Percentiles rank a stretch among this genome's conserved stretches.
Evolutionary conservation across 2,113 vertebrate genomes (phyloP).

Genomic region (Melanerpes formicivorus): DNA sequence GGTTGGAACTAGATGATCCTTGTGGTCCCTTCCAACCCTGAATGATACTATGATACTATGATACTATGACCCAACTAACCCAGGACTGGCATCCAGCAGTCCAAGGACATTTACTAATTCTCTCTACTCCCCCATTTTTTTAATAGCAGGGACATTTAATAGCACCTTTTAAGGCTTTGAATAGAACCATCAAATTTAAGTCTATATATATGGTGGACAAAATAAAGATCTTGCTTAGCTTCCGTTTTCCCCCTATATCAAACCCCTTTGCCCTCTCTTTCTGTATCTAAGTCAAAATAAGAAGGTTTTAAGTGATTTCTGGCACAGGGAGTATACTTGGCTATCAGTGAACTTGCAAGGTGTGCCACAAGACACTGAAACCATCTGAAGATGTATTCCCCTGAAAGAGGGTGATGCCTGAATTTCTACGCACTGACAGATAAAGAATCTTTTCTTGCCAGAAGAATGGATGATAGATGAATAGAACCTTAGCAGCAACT

Average conservation of each 20-base stretch:
- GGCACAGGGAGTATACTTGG: not conserved
- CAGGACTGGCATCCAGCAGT: not conserved
- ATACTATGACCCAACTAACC: not conserved
- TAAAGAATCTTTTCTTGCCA: not conserved
- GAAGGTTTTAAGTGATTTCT: not conserved
- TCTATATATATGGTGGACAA: not conserved
- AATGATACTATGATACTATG: no score
- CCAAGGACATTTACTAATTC: not conserved
- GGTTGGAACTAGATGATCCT: no score
- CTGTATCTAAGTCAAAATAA: not conserved
- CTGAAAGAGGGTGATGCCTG: not conserved
- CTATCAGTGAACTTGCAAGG: not conserved
- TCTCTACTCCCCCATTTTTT: not conserved
- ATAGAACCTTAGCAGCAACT: not conserved
- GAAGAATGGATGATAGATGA: not conserved
- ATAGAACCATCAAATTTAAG: not conserved
- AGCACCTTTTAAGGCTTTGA: not conserved
- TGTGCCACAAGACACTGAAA: not conserved
- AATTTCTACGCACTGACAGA: not conserved
- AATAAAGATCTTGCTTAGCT: not conserved
- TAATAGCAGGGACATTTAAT: not conserved
- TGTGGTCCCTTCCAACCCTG: no score
- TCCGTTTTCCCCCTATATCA: not conserved
- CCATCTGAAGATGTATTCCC: not conserved
- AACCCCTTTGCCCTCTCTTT: not conserved